These are phyloP conservation scores for Nomada lathburiana DNA, from an alignment of 2,888 invertebrate species.

Conservation along the genomic window DNA sequence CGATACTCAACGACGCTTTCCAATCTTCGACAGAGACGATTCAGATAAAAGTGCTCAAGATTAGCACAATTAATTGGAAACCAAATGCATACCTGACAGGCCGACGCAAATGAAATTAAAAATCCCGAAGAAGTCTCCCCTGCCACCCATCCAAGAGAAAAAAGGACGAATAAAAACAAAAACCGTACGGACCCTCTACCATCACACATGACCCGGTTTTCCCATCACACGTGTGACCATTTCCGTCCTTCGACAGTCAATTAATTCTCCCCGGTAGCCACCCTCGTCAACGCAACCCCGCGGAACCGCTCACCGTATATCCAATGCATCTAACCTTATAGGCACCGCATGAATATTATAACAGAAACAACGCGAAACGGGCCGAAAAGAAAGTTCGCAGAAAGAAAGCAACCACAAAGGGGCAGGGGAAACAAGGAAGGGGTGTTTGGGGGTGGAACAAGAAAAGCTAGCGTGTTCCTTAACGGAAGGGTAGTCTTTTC, in stretches of 20 bases:
- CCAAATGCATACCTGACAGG: no score
- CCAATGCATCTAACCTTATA: background rate
- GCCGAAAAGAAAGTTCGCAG: background rate
- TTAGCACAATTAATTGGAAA: no score
- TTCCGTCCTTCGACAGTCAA: conserved; percentile 1
- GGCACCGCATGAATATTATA: no score
- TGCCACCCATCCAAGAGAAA: no score
- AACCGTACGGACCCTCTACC: no score
- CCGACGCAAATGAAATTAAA: no score
- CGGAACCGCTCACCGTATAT: background rate
- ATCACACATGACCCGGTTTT: background rate
- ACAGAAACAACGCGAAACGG: background rate
- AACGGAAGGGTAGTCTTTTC: conserved; percentile 37
- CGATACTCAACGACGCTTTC: no score
- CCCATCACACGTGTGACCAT: background rate
- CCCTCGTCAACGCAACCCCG: background rate
- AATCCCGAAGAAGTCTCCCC: no score
- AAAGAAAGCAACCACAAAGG: conserved; percentile 6
- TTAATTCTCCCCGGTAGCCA: background rate
- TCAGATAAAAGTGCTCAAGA: no score
- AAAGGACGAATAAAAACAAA: no score
- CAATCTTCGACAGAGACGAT: no score
- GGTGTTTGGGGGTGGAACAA: no score
- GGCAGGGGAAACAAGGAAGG: background rate
- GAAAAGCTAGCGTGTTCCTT: conserved; percentile 16